Conservation (phyloP, 2,113 vertebrate genomes). For the Macquaria australasica region DNA sequence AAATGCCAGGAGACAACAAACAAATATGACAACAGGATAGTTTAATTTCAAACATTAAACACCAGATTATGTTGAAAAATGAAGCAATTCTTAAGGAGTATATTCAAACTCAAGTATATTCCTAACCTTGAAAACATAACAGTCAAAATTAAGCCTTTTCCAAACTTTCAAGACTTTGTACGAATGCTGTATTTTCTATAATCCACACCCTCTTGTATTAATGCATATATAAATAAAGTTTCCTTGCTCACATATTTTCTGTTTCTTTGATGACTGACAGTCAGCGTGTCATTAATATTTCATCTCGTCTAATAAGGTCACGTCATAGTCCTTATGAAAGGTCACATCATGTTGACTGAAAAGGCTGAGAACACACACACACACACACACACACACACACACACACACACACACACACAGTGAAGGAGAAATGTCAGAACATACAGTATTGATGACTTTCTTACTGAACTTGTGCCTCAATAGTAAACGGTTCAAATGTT, state of each 20-base stretch:
- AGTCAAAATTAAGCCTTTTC: no score
- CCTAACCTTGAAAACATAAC: no score
- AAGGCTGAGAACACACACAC: not conserved
- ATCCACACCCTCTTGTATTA: not conserved
- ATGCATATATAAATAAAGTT: no score
- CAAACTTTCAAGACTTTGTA: no score
- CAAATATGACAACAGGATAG: no score
- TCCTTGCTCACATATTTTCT: not conserved
- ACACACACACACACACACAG: not conserved
- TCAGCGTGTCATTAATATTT: constrained; percentile 43
- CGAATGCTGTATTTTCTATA: no score
- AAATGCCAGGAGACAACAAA: no score
- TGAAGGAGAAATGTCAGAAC: constrained; percentile 7
- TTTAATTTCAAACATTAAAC: no score
- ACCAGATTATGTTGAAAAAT: no score
- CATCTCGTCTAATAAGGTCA: constrained; percentile 49
- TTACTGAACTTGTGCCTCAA: not conserved
- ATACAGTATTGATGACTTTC: not conserved
- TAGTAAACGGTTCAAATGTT: not conserved
- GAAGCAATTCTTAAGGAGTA: no score
- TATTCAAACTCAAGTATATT: no score
- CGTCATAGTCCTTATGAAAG: constrained; percentile 26
- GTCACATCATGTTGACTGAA: constrained; percentile 5
- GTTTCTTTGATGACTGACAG: constrained; percentile 13
- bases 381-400: constrained; percentile 6